Evolutionary conservation across 1,140 invertebrate species (phyloP).

Genomic region (Papilio xuthus): DNA sequence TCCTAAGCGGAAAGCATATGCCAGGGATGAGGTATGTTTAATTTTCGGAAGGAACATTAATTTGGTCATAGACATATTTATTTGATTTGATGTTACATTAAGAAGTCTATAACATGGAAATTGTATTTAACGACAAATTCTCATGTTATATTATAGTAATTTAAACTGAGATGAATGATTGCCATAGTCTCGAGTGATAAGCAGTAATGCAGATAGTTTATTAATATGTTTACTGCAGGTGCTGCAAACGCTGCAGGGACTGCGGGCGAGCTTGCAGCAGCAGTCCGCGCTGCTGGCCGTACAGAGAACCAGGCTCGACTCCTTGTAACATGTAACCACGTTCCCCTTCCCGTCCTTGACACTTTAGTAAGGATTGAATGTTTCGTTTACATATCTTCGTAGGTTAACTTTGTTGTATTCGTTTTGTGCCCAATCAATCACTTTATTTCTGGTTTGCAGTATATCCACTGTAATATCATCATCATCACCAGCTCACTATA

Average conservation of each 20-base stretch:
- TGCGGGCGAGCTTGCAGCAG: slow-evolving; percentile 75
- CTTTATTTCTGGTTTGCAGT: not conserved
- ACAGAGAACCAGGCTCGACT: slow-evolving; percentile 74
- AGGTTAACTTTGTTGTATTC: slow-evolving; percentile 37
- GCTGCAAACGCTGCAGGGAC: slow-evolving; percentile 71
- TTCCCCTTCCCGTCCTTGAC: slow-evolving; percentile 38
- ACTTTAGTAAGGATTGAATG: slow-evolving; percentile 44
- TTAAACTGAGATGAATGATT: no score
- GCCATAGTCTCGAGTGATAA: no score
- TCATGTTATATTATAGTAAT: no score
- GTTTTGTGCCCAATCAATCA: slow-evolving; percentile 4
- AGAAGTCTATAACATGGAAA: no score
- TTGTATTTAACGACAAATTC: no score
- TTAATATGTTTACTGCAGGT: slow-evolving; percentile 52
- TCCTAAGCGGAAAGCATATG: slow-evolving; percentile 74
- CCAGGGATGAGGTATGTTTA: slow-evolving; percentile 65
- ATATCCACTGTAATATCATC: not conserved
- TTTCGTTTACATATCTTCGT: slow-evolving; percentile 53
- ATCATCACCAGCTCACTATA: no score
- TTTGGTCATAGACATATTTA: no score
- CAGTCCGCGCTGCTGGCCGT: slow-evolving; percentile 74
- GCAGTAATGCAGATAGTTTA: not conserved
- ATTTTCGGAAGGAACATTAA: not conserved
- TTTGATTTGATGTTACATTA: no score
- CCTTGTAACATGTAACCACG: slow-evolving; percentile 54